Evolutionary conservation across 2,113 vertebrate genomes (phyloP), one percentile per base, ranked within the genome.

Genomic region (Eclectus roratus): DNA sequence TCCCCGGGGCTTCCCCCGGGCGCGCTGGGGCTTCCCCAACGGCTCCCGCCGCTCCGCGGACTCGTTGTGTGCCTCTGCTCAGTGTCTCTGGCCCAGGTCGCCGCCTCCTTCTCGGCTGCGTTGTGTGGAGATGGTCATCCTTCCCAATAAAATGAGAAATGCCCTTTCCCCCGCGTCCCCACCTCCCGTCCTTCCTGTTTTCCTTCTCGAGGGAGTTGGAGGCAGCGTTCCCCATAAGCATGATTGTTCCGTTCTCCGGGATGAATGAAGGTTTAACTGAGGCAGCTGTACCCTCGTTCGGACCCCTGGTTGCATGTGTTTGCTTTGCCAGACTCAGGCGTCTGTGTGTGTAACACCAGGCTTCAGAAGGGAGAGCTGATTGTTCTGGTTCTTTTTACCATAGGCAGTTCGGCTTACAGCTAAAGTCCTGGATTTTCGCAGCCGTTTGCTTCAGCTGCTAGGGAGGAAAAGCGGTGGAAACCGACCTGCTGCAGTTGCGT

Each of bases 391-490:
- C 33, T 80, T 82, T 44, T 79, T 13, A 3, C 78, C 6, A 18
- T 95, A 97, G 97, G 96, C 92, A 47, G 56, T 65, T 84, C 90
- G 89, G 94, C 74, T 92, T 79, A 14, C 84, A 39, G 49, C 92
- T 79, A 63, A 88, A 55, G 68, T 53, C 56, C 88, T 86, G 95
- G 92, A 91, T 96, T 73, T 95, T 96, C 72, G 74, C 95, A 97
- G 97, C 39, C n/a, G 82, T 49, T 69, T 64, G 61, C 88, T 55
- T 86, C 76, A 13, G 24, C 52, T 47, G 39, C 6, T 39, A 64
- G 73, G 69, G n/a, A 64, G 56, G 74, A 47, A 21, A 17, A 50
- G 47, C 49, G 20, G 35, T 61, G 91, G 63, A 91, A 66, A 8
- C 29, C n/a, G 61, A 72, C 28, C 25, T 58, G 52, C 56, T 11